Evolutionary conservation across 2,888 invertebrate genomes (phyloP), one percentile per base, ranked within the genome.

Genomic region (Drosophila cognata): DNA sequence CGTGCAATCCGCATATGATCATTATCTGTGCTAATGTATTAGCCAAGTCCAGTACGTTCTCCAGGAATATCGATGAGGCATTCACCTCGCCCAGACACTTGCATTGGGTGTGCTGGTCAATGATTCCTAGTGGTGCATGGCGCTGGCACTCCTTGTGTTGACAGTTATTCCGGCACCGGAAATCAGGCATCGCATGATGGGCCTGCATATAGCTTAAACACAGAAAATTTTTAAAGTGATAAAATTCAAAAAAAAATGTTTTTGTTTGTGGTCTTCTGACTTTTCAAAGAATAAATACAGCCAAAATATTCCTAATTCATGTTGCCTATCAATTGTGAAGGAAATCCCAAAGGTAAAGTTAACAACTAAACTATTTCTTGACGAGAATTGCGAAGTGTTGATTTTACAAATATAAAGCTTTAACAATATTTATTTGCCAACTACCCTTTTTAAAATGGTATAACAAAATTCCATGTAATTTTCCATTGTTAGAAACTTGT

Each of bases 1-100:
- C 93, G 64, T 92, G 92, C 71, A 92, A 75, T 7, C 92, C 93
- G 51, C 93, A 93, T 16, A 92, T 79, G 21, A 91, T 91, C 82
- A 93, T 92, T 13, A 92, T 84, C 58, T 91, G 92, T 0, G 91
- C 83, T 59, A 93, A 56, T 0, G 92, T 90, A 21, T 92, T 89
- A 7, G 92, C 86, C 57, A 92, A 53, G 43, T 92, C 93, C 10
- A 93, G 68, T 2, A 93, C 82, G 60, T 92, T 89, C 74, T 92
- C 92, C 56, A 92, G 79, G 63, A 92, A 92, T 36, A 92, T 89
- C 7, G 91, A 91, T 0, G 92, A 92, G 16, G 92, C 89, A 52
- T 90, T 88, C 56, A 92, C 80, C 59, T 92, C 91, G 36, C 90
- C 86, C 36, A 86, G 36, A 35, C 90, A 90, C 53, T 84, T 77